phyloP scores from a whole-genome alignment of 2,113 vertebrate species.

The Zosterops lateralis region DNA sequence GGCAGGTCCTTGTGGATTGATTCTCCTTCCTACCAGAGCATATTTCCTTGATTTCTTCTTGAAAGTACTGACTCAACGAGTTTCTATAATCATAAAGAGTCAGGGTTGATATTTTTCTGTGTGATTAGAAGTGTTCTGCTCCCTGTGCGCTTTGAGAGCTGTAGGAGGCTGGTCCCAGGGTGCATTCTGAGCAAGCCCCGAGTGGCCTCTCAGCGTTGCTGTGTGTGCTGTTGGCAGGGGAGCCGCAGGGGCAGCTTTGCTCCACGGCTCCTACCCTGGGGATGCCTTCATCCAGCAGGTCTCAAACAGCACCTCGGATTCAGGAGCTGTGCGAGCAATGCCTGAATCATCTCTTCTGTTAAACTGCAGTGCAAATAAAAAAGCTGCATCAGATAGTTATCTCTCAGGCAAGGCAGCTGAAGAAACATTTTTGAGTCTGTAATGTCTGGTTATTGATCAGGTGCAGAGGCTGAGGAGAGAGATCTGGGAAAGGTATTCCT shows the following conservation, averaged over 20 bases:
- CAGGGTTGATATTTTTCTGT: neutral
- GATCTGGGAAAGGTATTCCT: neutral
- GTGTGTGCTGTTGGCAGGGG: neutral
- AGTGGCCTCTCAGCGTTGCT: neutral
- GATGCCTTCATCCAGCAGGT: neutral
- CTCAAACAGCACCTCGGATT: neutral
- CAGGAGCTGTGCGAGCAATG: neutral
- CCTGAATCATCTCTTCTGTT: neutral
- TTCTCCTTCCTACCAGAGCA: neutral
- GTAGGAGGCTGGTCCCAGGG: neutral
- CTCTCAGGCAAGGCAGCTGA: neutral
- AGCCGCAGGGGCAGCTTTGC: fast-evolving
- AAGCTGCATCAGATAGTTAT: neutral
- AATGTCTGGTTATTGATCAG: neutral
- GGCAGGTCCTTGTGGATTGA: neutral
- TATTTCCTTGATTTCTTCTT: neutral
- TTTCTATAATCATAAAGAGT: neutral
- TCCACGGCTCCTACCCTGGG: fast-evolving
- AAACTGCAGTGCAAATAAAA: neutral
- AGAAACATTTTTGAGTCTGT: neutral
- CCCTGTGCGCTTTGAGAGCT: neutral
- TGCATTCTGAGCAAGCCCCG: neutral
- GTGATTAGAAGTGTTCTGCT: neutral
- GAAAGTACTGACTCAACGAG: neutral
- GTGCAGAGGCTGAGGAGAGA: neutral